These are phyloP conservation scores for Diaprepes abbreviatus DNA, from an alignment of 2,888 invertebrate species.

Conservation along the genomic window DNA sequence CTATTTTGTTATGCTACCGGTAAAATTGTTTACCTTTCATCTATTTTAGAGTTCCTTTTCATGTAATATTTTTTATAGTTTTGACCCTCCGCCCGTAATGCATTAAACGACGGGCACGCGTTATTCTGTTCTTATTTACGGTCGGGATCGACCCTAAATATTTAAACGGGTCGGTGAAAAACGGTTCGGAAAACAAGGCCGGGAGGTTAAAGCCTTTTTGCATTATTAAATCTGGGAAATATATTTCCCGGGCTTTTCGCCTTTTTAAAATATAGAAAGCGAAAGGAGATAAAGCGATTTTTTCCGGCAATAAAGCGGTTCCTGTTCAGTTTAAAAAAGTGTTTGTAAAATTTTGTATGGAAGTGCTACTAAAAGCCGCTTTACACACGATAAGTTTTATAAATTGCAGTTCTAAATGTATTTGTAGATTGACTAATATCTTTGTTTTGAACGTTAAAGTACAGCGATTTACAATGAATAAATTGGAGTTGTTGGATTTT, in stretches of 20 bases:
- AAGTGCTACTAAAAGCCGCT: too few relatives aligned
- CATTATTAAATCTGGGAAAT: slow-evolving; percentile 20
- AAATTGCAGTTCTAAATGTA: too few relatives aligned
- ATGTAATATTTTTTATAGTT: slow-evolving; percentile 2
- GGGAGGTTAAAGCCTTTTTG: slow-evolving; percentile 24
- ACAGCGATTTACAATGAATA: too few relatives aligned
- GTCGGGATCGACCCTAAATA: slow-evolving; percentile 14
- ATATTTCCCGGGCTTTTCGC: slow-evolving; percentile 25
- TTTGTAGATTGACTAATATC: too few relatives aligned
- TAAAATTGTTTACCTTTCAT: too few relatives aligned
- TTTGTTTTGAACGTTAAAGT: too few relatives aligned
- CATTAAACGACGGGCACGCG: slow-evolving; percentile 5
- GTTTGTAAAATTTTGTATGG: too few relatives aligned
- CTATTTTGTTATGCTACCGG: too few relatives aligned
- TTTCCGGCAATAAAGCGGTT: background rate
- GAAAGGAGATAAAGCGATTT: slow-evolving; percentile 6
- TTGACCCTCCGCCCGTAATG: slow-evolving; percentile 1
- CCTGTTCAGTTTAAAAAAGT: too few relatives aligned
- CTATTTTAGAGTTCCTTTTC: too few relatives aligned
- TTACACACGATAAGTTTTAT: too few relatives aligned
- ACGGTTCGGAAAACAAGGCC: slow-evolving; percentile 22
- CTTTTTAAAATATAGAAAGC: slow-evolving; percentile 17
- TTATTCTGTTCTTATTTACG: slow-evolving; percentile 16
- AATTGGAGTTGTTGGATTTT: too few relatives aligned
- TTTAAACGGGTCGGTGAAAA: slow-evolving; percentile 19